Percentiles rank a stretch among this genome's conserved stretches.
Conservation (phyloP, 2,797 vertebrate genomes). For the Semotilus atromaculatus region DNA sequence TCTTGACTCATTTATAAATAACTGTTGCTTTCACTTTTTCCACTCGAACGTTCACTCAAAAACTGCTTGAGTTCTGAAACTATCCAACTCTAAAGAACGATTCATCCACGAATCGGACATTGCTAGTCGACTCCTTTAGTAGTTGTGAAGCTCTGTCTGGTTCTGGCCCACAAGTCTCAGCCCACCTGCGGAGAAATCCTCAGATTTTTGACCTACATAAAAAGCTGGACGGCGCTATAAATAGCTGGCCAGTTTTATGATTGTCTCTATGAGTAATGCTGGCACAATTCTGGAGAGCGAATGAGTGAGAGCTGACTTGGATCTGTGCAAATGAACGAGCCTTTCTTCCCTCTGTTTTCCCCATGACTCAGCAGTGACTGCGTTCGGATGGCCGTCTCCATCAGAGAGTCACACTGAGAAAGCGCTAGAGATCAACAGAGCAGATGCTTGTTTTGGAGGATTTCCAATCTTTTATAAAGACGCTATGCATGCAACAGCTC, state of each 20-base stretch:
- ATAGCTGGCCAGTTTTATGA: constrained; percentile 71
- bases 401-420: constrained; percentile 64
- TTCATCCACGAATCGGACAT: not conserved
- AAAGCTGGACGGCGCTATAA: constrained; percentile 71
- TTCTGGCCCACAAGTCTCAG: constrained; percentile 31
- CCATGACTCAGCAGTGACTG: constrained; percentile 63
- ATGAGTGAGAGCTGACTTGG: not conserved
- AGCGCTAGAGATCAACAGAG: constrained; percentile 59
- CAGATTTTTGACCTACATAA: constrained; percentile 77
- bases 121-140: not conserved
- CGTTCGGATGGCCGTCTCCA: constrained; percentile 57
- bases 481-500: not conserved
- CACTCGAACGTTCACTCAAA: not conserved
- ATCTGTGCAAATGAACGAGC: constrained; percentile 59
- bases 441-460: constrained; percentile 59
- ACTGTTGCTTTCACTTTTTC: not conserved
- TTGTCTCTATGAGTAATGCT: constrained; percentile 49
- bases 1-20: not conserved
- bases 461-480: constrained; percentile 58
- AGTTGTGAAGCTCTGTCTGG: not conserved
- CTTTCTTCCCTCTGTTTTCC: constrained; percentile 25
- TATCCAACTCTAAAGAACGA: not conserved
- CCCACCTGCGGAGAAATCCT: constrained; percentile 53
- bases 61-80: not conserved
- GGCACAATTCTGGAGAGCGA: not conserved